Percentiles rank a stretch among this genome's conserved stretches.
Conservation (phyloP, 2,113 vertebrate genomes). For the Desmodus rotundus region DNA sequence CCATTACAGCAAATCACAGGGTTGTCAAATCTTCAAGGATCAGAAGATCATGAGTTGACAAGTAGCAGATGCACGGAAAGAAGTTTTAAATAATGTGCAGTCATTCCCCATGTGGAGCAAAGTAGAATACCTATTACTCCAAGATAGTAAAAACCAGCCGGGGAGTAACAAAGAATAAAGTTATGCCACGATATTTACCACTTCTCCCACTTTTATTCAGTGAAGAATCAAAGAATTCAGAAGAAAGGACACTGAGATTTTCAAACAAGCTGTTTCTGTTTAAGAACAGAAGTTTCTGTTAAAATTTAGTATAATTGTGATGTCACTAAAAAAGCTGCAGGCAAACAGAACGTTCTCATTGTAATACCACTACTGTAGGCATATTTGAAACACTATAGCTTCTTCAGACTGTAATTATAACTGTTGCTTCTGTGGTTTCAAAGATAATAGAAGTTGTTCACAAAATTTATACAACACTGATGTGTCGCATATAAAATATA, state of each 20-base stretch:
- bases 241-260: constrained; percentile 66
- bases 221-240: constrained; percentile 64
- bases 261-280: constrained; percentile 79
- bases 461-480: constrained; percentile 68
- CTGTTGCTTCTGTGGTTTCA: constrained; percentile 77
- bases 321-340: constrained; percentile 79
- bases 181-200: constrained; percentile 14
- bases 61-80: constrained; percentile 72
- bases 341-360: constrained; percentile 65
- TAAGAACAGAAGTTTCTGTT: constrained; percentile 81
- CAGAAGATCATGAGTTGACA: constrained; percentile 75
- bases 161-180: constrained; percentile 54
- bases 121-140: constrained; percentile 50
- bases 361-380: constrained; percentile 72
- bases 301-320: constrained; percentile 76
- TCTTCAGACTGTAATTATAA: constrained; percentile 80
- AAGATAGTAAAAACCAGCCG: constrained; percentile 63
- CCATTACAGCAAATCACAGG: constrained; percentile 76
- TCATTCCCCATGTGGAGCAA: constrained; percentile 66
- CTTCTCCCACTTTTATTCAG: constrained; percentile 68
- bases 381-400: constrained; percentile 77
- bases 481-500: constrained; percentile 67
- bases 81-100: constrained; percentile 72
- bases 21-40: constrained; percentile 78
- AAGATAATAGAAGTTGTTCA: constrained; percentile 79